These are phyloP conservation scores for Allolobophora icterica DNA, from an alignment of 2,888 invertebrate genomes.

Conservation along the genomic window DNA sequence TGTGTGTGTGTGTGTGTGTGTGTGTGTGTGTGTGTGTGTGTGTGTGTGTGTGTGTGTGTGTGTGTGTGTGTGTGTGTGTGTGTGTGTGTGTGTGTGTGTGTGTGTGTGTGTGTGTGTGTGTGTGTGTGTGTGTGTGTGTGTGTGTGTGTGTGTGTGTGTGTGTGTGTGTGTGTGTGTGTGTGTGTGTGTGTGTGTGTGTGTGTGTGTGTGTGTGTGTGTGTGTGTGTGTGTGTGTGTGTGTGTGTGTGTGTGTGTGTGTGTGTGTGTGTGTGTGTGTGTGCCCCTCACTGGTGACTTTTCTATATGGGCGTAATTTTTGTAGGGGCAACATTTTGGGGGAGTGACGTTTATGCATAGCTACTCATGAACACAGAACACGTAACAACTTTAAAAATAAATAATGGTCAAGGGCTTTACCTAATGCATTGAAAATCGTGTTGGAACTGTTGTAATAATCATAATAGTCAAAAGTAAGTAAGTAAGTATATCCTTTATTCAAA, in stretches of 20 bases:
- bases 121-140: slow-evolving; percentile 27
- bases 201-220: slow-evolving; percentile 25
- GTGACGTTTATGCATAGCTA: too few relatives aligned
- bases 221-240: slow-evolving; percentile 37
- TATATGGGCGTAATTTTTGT: too few relatives aligned
- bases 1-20: slow-evolving; percentile 23
- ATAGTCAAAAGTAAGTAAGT: too few relatives aligned
- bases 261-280: slow-evolving; percentile 26
- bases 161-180: slow-evolving; percentile 1
- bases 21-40: slow-evolving; percentile 20
- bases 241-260: slow-evolving; percentile 33
- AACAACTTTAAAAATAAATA: too few relatives aligned
- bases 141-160: slow-evolving; percentile 20
- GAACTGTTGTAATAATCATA: too few relatives aligned
- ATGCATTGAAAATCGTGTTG: too few relatives aligned
- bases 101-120: background rate
- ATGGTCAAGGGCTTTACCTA: too few relatives aligned
- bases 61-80: slow-evolving; percentile 25
- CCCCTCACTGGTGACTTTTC: background rate
- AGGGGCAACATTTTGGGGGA: too few relatives aligned
- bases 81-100: slow-evolving; percentile 24
- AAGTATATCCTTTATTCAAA: too few relatives aligned
- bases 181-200: slow-evolving; percentile 25
- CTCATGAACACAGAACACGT: too few relatives aligned
- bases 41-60: slow-evolving; percentile 23